Percentiles rank a stretch among this genome's conserved stretches.
Evolutionary conservation across 2,888 invertebrate genomes (phyloP).

Genomic region (Bugulina stolonifera): DNA sequence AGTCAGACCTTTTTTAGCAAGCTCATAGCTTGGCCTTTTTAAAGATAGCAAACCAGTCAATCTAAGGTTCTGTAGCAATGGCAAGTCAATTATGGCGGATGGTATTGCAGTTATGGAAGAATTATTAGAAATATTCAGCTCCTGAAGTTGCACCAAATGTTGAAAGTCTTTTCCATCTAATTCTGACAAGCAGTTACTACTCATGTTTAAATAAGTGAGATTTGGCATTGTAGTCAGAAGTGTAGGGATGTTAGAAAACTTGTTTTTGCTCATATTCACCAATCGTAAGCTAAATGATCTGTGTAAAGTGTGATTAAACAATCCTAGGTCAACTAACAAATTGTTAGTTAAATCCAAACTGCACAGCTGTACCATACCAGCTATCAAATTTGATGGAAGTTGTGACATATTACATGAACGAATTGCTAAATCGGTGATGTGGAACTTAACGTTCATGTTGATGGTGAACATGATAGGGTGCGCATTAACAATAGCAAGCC

Average conservation of each 20-base stretch:
- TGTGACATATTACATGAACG: background rate
- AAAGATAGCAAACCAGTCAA: background rate
- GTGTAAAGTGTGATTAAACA: background rate
- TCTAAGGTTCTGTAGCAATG: background rate
- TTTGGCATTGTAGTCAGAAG: background rate
- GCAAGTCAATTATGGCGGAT: background rate
- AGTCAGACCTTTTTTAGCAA: background rate
- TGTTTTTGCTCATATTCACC: background rate
- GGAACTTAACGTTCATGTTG: background rate
- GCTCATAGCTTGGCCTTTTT: background rate
- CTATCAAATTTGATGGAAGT: background rate
- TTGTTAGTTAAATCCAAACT: conserved; percentile 15
- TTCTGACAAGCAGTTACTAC: background rate
- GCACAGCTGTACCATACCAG: background rate
- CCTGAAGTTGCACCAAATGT: background rate
- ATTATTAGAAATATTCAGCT: background rate
- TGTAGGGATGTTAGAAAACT: background rate
- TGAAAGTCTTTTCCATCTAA: background rate
- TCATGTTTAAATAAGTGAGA: background rate
- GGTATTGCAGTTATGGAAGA: background rate
- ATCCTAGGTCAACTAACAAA: background rate
- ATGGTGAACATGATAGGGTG: background rate
- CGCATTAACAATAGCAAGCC: conserved; percentile 20
- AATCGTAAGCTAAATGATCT: background rate
- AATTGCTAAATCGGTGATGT: background rate